Evolutionary conservation across 2,888 invertebrate genomes (phyloP).

Genomic region (Punctoribates punctum): DNA sequence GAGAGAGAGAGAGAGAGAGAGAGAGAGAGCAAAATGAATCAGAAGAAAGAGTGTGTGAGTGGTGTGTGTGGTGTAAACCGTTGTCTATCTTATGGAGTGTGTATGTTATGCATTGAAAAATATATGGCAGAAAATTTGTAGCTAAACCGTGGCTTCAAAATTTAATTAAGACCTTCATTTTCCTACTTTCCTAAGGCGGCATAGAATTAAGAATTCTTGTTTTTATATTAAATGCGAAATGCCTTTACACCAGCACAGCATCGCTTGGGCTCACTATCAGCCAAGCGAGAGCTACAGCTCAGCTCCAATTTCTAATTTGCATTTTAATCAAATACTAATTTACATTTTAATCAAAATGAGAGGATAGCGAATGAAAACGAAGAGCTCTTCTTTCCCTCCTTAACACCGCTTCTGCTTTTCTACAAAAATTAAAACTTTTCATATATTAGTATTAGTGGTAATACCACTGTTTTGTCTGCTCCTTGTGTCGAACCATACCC

Average conservation of each 20-base stretch:
- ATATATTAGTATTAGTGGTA: background rate
- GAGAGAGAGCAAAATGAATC: slow-evolving; percentile 4
- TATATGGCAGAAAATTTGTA: slow-evolving; percentile 36
- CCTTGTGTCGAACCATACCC: background rate
- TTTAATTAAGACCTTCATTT: slow-evolving; percentile 39
- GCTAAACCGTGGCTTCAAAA: slow-evolving; percentile 32
- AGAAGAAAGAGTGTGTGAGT: slow-evolving; percentile 18
- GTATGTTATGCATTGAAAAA: slow-evolving; percentile 4
- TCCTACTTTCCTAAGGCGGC: slow-evolving; percentile 39
- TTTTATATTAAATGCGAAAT: slow-evolving; percentile 34
- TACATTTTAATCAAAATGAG: slow-evolving; percentile 40
- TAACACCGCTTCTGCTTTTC: slow-evolving; percentile 34
- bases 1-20: background rate
- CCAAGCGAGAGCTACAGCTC: background rate
- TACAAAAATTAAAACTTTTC: slow-evolving; percentile 33
- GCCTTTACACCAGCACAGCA: slow-evolving; percentile 26
- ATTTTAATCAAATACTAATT: slow-evolving; percentile 42
- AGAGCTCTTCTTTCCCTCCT: slow-evolving; percentile 13
- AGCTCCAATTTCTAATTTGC: slow-evolving; percentile 42
- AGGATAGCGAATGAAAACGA: background rate
- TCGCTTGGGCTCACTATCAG: slow-evolving; percentile 1
- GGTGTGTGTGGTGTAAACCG: background rate
- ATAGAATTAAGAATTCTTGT: slow-evolving; percentile 40
- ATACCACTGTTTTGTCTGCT: background rate
- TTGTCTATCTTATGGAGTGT: too few species aligned